Percentiles rank a stretch among this genome's conserved stretches.
These are phyloP conservation scores for Congeria kusceri DNA, from an alignment of 2,888 invertebrate genomes.

Conservation along the genomic window DNA sequence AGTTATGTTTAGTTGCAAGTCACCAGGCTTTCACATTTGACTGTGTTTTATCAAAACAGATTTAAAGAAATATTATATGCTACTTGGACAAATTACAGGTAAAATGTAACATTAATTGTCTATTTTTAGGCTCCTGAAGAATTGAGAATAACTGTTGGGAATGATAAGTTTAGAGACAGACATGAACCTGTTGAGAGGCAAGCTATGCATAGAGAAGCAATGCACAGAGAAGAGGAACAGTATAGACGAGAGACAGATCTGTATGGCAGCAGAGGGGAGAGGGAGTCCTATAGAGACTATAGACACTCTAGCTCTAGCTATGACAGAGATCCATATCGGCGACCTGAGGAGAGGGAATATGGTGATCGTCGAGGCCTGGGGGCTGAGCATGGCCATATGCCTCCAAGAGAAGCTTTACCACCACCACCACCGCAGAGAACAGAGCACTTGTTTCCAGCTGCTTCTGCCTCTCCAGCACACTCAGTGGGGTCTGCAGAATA, in stretches of 20 bases:
- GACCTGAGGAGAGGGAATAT: constrained; percentile 49
- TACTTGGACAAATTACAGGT: too few relatives aligned
- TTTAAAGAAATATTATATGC: too few relatives aligned
- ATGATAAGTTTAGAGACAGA: constrained; percentile 67
- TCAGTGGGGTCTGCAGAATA: constrained; percentile 15
- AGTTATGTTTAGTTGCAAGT: too few relatives aligned
- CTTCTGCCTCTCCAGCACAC: constrained; percentile 17
- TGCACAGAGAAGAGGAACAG: constrained; percentile 3
- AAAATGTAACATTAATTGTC: not conserved
- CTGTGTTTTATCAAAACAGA: too few relatives aligned
- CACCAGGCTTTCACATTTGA: too few relatives aligned
- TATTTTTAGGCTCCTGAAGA: constrained; percentile 50
- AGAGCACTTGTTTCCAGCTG: constrained; percentile 34
- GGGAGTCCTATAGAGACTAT: constrained; percentile 19
- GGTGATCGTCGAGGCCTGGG: constrained; percentile 52
- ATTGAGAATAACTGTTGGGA: constrained; percentile 73
- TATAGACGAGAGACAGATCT: constrained; percentile 31
- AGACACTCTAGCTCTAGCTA: not conserved
- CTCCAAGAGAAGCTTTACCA: constrained; percentile 6
- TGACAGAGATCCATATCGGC: constrained; percentile 34
- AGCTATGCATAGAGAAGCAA: constrained; percentile 15
- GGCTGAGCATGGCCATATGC: constrained; percentile 24
- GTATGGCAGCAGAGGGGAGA: constrained; percentile 28
- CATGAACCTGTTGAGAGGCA: constrained; percentile 38
- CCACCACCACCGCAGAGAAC: constrained; percentile 1